These are phyloP conservation scores for Progne subis DNA, from an alignment of 2,113 vertebrate genomes.

Conservation along the genomic window DNA sequence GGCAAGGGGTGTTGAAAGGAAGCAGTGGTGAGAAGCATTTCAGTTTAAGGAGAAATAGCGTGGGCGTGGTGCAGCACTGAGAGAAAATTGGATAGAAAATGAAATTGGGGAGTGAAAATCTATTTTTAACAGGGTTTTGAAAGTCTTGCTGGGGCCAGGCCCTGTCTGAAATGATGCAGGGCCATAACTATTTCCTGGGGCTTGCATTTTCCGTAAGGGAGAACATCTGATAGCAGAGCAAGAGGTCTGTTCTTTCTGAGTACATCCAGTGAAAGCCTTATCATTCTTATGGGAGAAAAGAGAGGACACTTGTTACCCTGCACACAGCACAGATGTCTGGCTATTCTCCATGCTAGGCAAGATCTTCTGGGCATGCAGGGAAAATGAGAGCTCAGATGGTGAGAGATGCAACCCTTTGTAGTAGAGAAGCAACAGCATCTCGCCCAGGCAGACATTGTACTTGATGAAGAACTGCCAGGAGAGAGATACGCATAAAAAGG, in stretches of 20 bases:
- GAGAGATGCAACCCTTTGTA: neutral
- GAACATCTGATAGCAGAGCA: slow-evolving; percentile 36
- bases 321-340: slow-evolving; percentile 31
- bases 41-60: slow-evolving; percentile 5
- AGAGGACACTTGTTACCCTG: slow-evolving; percentile 13
- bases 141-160: neutral
- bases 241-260: neutral
- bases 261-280: neutral
- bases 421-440: neutral
- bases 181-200: neutral
- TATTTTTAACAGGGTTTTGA: slow-evolving; percentile 36
- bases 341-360: neutral
- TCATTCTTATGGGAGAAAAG: neutral
- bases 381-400: neutral
- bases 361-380: neutral
- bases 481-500: neutral
- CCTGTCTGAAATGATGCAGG: slow-evolving; percentile 41
- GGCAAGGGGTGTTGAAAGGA: neutral
- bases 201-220: slow-evolving; percentile 21
- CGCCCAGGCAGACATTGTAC: neutral
- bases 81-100: slow-evolving; percentile 33
- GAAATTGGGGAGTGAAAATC: neutral
- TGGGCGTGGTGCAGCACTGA: neutral
- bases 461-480: neutral
- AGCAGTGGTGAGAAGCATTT: neutral